These are phyloP conservation scores for Sphaerophoria taeniata DNA, from an alignment of 2,888 invertebrate genomes.

Conservation along the genomic window DNA sequence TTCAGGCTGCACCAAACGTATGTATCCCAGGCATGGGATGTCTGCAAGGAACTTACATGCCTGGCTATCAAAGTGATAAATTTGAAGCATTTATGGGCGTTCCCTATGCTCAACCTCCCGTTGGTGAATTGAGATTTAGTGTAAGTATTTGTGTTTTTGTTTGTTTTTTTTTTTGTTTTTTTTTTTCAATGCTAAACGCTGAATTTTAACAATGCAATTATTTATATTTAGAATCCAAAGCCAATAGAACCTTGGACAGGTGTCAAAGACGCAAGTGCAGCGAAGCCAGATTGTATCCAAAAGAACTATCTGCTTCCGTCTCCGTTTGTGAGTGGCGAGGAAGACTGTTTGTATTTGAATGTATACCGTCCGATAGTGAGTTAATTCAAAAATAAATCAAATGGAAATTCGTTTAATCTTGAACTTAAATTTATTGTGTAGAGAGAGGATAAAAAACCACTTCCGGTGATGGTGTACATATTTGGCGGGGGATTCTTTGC, in stretches of 20 bases:
- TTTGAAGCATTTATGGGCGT: conserved; percentile 81
- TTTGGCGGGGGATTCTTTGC: conserved; percentile 84
- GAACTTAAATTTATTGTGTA: not conserved
- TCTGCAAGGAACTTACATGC: conserved; percentile 77
- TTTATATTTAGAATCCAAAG: conserved; percentile 78
- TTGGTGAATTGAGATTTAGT: conserved; percentile 78
- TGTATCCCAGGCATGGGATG: conserved; percentile 78
- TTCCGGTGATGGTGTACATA: conserved; percentile 84
- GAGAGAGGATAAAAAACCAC: conserved; percentile 45
- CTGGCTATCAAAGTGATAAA: conserved; percentile 76
- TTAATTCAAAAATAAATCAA: not conserved
- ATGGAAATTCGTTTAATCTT: too few relatives aligned
- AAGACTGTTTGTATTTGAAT: conserved; percentile 84
- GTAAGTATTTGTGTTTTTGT: conserved; percentile 77
- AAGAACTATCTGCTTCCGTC: conserved; percentile 80
- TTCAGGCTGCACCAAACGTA: conserved; percentile 74
- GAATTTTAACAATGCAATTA: not conserved
- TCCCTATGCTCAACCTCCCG: conserved; percentile 81
- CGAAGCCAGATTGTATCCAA: conserved; percentile 82
- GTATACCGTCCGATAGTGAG: conserved; percentile 82
- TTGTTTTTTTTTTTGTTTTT: not conserved
- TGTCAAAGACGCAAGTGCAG: conserved; percentile 78
- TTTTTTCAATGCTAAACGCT: not conserved
- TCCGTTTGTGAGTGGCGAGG: conserved; percentile 80
- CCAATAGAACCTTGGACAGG: conserved; percentile 76